These are phyloP conservation scores for Mustelus asterias DNA, from an alignment of 2,113 vertebrate species.

Conservation along the genomic window DNA sequence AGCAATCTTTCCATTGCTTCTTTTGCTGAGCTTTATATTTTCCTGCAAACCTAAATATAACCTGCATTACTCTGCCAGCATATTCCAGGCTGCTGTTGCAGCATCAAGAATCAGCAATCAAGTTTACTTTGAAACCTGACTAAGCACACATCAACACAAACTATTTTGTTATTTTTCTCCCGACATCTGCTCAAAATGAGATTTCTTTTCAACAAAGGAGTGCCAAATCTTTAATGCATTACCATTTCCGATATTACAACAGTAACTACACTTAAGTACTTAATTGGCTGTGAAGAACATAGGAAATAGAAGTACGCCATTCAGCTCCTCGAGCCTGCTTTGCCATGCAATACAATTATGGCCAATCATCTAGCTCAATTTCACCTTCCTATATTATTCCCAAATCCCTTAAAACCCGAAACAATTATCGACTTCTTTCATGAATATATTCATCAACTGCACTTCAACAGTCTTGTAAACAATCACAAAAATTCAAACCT, in stretches of 20 bases:
- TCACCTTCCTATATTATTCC: too few species aligned
- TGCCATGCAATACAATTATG: too few species aligned
- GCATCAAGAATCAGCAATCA: neutral
- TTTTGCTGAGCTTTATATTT: neutral
- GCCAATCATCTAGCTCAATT: too few species aligned
- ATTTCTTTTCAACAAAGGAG: neutral
- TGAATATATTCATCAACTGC: too few species aligned
- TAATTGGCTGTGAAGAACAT: too few species aligned
- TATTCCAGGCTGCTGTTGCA: neutral
- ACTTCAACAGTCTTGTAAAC: too few species aligned
- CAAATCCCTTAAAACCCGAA: too few species aligned
- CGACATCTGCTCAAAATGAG: neutral
- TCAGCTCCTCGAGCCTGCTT: too few species aligned
- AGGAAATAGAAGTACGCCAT: too few species aligned
- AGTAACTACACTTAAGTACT: neutral
- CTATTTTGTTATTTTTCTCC: neutral
- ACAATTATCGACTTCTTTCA: too few species aligned
- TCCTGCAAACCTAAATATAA: neutral
- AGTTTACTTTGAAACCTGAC: neutral
- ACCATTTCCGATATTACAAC: neutral
- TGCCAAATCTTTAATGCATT: neutral
- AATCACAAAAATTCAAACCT: too few species aligned
- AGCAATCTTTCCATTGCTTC: neutral
- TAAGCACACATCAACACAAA: neutral
- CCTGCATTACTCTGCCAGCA: neutral